Conservation (phyloP, 2,113 vertebrate genomes). For the Clinocottus analis region DNA sequence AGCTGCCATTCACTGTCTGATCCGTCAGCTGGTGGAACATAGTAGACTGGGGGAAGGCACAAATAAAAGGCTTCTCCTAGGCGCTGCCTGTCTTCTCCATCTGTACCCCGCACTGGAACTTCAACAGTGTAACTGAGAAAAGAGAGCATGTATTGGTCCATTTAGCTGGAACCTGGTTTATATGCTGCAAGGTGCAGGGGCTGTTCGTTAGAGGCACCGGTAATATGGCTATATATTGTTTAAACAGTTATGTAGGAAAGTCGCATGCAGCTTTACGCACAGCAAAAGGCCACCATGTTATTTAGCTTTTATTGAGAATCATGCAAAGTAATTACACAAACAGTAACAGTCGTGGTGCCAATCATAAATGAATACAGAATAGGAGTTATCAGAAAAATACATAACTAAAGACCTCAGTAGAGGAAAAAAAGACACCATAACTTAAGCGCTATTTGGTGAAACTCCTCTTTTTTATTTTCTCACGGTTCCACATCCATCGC, state of each 20-base stretch:
- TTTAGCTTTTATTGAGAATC: not conserved
- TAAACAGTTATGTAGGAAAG: not conserved
- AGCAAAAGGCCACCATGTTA: not conserved
- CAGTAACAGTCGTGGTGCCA: too few relatives aligned
- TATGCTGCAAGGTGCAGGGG: not conserved
- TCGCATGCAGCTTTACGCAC: not conserved
- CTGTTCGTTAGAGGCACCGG: not conserved
- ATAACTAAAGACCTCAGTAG: not conserved
- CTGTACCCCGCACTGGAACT: conserved; percentile 10
- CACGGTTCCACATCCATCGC: not conserved
- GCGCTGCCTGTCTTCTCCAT: not conserved
- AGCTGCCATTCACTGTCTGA: conserved; percentile 69
- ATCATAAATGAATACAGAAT: not conserved
- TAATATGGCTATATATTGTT: not conserved
- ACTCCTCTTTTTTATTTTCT: not conserved
- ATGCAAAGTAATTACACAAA: not conserved
- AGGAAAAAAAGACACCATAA: not conserved
- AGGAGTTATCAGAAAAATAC: not conserved
- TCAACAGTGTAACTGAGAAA: conserved; percentile 15
- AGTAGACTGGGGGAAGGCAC: not conserved
- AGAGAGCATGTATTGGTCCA: too few relatives aligned
- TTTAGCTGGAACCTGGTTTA: not conserved
- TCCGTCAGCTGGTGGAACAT: conserved; percentile 75
- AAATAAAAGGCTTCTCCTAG: not conserved
- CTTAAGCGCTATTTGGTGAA: not conserved